Evolutionary conservation across 2,797 vertebrate genomes (phyloP), one percentile per base, ranked within the genome.

Genomic region (Microhierax caerulescens): DNA sequence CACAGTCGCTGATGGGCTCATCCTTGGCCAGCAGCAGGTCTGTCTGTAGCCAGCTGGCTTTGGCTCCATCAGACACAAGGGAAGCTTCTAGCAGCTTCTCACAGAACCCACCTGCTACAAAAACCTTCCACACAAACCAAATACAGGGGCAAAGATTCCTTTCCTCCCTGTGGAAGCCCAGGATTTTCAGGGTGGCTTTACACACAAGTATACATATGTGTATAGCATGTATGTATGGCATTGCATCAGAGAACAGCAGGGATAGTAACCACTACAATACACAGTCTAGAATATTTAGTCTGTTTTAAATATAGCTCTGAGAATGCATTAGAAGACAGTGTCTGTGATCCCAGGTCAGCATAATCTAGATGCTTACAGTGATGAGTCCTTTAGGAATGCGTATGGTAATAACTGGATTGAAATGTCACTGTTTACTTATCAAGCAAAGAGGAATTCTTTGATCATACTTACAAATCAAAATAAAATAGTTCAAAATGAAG

Each of bases 401-500:
- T 64, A 47, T 73, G 77, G 20, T 92, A 89, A 88, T 83, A 83
- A 56, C 54, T 76, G 68, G 22, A 45, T 67, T 94, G 65, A 89
- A 97, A 93, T 91, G 73, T 69, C 73, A 64, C 76, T 94, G 78
- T 80, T 88, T 83, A 54, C 72, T 96, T 92, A 82, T 34, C 85
- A 95, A 92, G 65, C 47, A 70, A 83, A 92, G 57, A 90, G 30
- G 18, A 75, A 61, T 81, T 70, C 74, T 97, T 97, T 97, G 94
- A 97, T 97, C 89, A 11, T 84, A 23, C 48, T 89, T 95, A 54
- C 61, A 86, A 93, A 94, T 96, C 17, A 89, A 95, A 96, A 93
- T 57, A 95, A 95, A 95, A 79, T 79, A 81, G 36, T 76, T 94
- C 54, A 84, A 93, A 97, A 85, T 74, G 13, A 93, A 93, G 73